Evolutionary conservation across 2,797 vertebrate genomes (phyloP).

Genomic region (Tarsius wallacei): DNA sequence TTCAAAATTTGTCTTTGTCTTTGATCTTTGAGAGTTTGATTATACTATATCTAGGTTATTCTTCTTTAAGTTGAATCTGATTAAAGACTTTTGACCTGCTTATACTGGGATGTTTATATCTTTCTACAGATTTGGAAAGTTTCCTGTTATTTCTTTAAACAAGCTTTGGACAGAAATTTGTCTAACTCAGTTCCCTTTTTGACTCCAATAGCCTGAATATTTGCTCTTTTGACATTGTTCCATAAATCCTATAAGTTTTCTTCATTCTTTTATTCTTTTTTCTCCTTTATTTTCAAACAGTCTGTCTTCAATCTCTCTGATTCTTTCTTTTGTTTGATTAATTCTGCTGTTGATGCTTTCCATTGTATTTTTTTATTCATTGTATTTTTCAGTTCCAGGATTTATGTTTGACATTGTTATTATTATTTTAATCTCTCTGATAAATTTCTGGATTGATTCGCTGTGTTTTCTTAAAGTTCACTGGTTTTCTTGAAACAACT

Average conservation of each 20-base stretch:
- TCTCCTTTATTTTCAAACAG: neutral
- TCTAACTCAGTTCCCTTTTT: neutral
- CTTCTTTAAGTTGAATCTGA: neutral
- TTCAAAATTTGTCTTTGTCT: neutral
- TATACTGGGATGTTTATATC: neutral
- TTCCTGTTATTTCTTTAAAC: neutral
- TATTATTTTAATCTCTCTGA: neutral
- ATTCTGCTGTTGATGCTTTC: neutral
- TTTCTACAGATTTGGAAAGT: neutral
- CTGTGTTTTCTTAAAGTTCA: neutral
- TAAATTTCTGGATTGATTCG: neutral
- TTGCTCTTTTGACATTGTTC: neutral
- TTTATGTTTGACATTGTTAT: neutral
- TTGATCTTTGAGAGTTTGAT: neutral
- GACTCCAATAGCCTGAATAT: neutral
- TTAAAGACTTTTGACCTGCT: neutral
- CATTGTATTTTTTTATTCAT: neutral
- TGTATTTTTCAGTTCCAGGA: neutral
- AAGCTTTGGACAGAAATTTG: neutral
- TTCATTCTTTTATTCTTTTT: neutral
- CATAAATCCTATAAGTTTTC: neutral
- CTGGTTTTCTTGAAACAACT: neutral
- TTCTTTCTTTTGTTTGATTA: neutral
- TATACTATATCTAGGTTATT: neutral
- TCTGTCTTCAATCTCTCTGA: neutral